Evolutionary conservation across 2,797 vertebrate genomes (phyloP), one percentile per base, ranked within the genome.

Genomic region (Zonotrichia albicollis): DNA sequence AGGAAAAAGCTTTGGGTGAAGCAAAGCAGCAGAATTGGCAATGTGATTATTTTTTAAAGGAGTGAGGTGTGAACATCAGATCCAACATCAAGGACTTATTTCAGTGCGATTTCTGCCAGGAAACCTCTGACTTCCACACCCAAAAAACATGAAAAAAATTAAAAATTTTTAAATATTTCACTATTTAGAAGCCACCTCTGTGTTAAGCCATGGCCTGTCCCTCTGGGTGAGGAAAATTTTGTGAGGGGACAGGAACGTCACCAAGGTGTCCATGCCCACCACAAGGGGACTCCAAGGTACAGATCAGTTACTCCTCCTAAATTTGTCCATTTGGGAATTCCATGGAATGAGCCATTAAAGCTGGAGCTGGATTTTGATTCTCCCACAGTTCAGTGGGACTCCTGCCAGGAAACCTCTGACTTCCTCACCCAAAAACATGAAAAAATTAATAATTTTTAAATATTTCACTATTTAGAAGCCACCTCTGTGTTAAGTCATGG

Each of bases 381-480:
- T 64, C 32, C 32, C 6, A 2, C 10, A 55, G 19, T 64, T 55
- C n/a, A 53, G 58, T 64, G 48, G 16, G 16, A 17, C 6, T 42
- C 16, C 42, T 42, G 42, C 15, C 42, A 42, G 42, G 42, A 42
- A 42, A 42, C 42, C 16, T 42, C 42, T 17, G 42, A 17, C 42
- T 17, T 42, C 16, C 5, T 42, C 16, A 42, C 42, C 42, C 42
- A 42, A 42, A 66, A 3, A 43, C 20, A 53, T 7, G 17, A 45
- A 19, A 15, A 65, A 48, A 32, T 1, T 0, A 10, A 1, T 9
- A n/a, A n/a, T n/a, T n/a, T n/a, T n/a, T 0, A 3, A 73, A 38
- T 20, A 32, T 10, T 53, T 54, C 43, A 42, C 5, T 40, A 15
- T 58, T n/a, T 36, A 36, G 70, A 75, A 46, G 12, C 19, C 21